Conservation (phyloP, 2,797 vertebrate species). For the Crypturellus tataupa region DNA sequence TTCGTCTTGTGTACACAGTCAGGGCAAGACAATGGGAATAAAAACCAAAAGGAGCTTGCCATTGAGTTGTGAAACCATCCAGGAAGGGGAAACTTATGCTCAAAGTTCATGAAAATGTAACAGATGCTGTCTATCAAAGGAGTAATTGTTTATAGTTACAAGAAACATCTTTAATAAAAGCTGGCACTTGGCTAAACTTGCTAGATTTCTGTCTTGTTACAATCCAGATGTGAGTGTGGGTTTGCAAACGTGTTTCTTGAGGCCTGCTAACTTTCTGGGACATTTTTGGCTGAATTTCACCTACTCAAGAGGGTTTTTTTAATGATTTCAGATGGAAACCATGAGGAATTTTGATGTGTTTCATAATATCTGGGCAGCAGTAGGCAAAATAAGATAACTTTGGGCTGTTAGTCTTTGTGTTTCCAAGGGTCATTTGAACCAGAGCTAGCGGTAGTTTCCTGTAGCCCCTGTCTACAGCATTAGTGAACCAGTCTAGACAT, state of each 20-base stretch:
- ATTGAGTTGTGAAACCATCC: conserved; percentile 46
- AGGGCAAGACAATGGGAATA: conserved; percentile 25
- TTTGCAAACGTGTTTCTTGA: conserved; percentile 36
- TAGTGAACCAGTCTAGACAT: conserved; percentile 16
- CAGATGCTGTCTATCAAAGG: conserved; percentile 52
- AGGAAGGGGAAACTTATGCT: conserved; percentile 25
- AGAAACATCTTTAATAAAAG: conserved; percentile 56
- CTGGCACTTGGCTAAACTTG: conserved; percentile 43
- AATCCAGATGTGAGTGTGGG: conserved; percentile 16
- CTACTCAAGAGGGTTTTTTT: neutral
- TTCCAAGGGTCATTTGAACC: conserved; percentile 10
- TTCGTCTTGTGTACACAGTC: neutral
- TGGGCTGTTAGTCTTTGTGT: neutral
- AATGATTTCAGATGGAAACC: conserved; percentile 45
- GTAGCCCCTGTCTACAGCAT: neutral
- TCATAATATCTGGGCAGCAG: conserved; percentile 44
- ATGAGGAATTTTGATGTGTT: conserved; percentile 46
- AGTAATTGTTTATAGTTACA: conserved; percentile 46
- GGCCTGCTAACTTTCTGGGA: neutral
- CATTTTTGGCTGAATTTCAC: conserved; percentile 51
- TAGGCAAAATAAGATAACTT: conserved; percentile 40
- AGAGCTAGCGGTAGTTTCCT: neutral
- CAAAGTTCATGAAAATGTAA: conserved; percentile 48
- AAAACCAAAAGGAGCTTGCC: conserved; percentile 30
- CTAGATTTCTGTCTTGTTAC: conserved; percentile 29